Evolutionary conservation across 1,140 invertebrate species (phyloP).

Genomic region (Procambarus virginalis): DNA sequence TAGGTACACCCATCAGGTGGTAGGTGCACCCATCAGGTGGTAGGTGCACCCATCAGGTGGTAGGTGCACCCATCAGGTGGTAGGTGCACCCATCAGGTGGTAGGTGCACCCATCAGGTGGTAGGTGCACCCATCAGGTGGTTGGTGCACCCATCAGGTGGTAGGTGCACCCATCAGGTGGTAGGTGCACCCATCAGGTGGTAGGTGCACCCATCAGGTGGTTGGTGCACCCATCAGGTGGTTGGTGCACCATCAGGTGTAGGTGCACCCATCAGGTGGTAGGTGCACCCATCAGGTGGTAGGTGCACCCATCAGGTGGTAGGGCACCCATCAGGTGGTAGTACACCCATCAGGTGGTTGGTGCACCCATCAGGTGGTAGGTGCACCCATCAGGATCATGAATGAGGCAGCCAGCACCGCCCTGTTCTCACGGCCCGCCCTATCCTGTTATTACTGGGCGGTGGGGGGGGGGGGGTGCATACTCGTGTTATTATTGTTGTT

Average conservation of each 20-base stretch:
- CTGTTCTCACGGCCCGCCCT: conserved; percentile 24
- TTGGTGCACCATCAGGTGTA: neutral
- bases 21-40: neutral
- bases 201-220: neutral
- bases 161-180: neutral
- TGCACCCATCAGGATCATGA: neutral
- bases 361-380: neutral
- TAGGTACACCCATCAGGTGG: neutral
- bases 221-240: neutral
- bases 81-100: neutral
- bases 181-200: neutral
- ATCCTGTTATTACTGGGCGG: conserved; percentile 7
- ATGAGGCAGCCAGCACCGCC: conserved; percentile 19
- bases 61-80: neutral
- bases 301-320: neutral
- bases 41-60: neutral
- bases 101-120: neutral
- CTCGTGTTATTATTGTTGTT: neutral
- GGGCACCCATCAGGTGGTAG: neutral
- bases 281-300: neutral
- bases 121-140: neutral
- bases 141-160: too few relatives aligned
- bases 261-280: neutral
- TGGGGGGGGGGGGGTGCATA: neutral
- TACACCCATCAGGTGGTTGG: neutral